Percentiles rank a stretch among this genome's conserved stretches.
Conservation (phyloP, 1,140 invertebrate genomes). For the Aphelenchoides besseyi region DNA sequence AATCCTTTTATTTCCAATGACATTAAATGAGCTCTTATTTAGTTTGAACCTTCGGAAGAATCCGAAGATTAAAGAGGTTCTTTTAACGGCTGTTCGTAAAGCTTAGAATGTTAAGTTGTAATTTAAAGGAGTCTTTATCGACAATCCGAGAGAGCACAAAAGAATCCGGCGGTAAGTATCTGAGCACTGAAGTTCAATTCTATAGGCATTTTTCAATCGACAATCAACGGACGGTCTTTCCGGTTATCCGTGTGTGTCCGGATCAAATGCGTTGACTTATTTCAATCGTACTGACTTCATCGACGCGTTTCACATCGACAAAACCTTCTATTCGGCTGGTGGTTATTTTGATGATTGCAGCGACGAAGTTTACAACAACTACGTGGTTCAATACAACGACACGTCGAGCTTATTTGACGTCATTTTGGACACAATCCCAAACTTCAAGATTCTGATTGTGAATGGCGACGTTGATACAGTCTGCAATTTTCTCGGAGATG, state of each 20-base stretch:
- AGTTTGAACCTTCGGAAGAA: no score
- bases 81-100: no score
- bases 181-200: not conserved
- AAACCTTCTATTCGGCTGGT: not conserved
- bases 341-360: not conserved
- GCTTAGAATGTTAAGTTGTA: no score
- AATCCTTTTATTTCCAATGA: no score
- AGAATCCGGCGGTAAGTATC: not conserved
- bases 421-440: not conserved
- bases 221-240: not conserved
- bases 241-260: not conserved
- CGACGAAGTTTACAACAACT: not conserved
- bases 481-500: constrained; percentile 19
- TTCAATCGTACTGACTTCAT: constrained; percentile 1
- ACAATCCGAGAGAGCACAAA: not conserved
- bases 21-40: no score
- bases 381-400: not conserved
- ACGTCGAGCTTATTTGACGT: not conserved
- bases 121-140: no score
- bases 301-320: constrained; percentile 4
- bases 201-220: constrained; percentile 3
- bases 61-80: no score
- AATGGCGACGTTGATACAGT: constrained; percentile 21
- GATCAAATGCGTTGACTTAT: not conserved
- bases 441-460: constrained; percentile 15